Conservation (phyloP, 2,113 vertebrate species). For the Platysternon megacephalum region DNA sequence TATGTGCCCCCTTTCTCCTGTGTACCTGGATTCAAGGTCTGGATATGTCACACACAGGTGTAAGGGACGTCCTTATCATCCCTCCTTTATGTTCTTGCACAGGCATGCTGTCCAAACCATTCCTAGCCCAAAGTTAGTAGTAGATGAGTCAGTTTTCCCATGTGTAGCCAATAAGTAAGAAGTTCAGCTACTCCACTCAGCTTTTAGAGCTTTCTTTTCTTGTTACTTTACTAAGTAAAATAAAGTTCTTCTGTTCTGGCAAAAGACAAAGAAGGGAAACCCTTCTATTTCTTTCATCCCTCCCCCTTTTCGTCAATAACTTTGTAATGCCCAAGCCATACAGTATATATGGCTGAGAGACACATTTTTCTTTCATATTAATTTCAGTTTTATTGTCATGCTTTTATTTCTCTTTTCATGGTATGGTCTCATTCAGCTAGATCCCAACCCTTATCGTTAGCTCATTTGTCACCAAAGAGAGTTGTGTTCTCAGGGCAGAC, state of each 20-base stretch:
- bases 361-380: background rate
- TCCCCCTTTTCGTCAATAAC: background rate
- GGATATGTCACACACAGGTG: background rate
- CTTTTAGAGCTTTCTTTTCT: background rate
- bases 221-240: background rate
- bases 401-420: background rate
- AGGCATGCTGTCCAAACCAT: background rate
- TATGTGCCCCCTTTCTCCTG: background rate
- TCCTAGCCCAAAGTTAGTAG: background rate
- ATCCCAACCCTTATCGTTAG: background rate
- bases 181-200: background rate
- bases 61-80: background rate
- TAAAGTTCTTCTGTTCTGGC: background rate
- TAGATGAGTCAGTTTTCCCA: background rate
- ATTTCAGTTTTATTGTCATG: slow-evolving; percentile 11
- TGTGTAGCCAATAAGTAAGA: background rate
- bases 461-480: background rate
- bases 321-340: background rate
- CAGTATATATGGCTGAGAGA: background rate
- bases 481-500: background rate
- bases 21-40: background rate
- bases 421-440: background rate
- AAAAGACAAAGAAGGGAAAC: background rate
- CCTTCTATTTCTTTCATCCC: background rate
- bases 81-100: background rate